Evolutionary conservation across 1,140 invertebrate genomes (phyloP), one percentile per base, ranked within the genome.

Genomic region (Anoplophora glabripennis): DNA sequence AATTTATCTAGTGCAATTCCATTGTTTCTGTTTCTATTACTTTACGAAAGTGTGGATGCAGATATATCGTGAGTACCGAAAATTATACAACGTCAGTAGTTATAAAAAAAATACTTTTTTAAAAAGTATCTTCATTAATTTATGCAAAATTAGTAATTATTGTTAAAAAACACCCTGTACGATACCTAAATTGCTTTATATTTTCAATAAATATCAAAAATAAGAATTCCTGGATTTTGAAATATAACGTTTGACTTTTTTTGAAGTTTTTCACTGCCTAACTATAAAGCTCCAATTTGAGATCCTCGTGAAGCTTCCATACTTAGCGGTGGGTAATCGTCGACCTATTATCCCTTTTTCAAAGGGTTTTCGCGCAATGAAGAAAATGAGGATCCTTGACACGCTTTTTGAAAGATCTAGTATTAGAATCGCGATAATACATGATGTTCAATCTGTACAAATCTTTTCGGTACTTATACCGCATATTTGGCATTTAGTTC

Each of bases 21-120:
- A 11, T 49, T 35, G 21, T 36, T 41, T 15, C 17, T 53, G 36
- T 41, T 53, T 18, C 15, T 53, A 15, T 15, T 53, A 1, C 9
- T 40, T 3, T 34, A 40, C 3, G 51, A 53, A 28, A 12, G 10
- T 18, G 17, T 7, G 11, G 51, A 40, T 18, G 51, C 36, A 7
- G 51, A 53, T 18, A 53, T 53, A 18, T 53, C 51, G 51, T 53
- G 14, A 53, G 51, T 53, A 1, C 21, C 5, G 5, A 28, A 28
- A 28, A 4, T 9, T 41, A n/a, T 7, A 49, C 1, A 11, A 12
- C 15, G 7, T 49, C 33, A 11, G 11, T 3, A n/a, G n/a, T n/a
- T n/a, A n/a, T n/a, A 34, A 10, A 12, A 12, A 3, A 28, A 14
- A 4, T 17, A 40, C 2, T n/a, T 40, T 4, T 8, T 14, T 9